phyloP scores from a whole-genome alignment of 2,113 vertebrate species.

The Dasypus novemcinctus region DNA sequence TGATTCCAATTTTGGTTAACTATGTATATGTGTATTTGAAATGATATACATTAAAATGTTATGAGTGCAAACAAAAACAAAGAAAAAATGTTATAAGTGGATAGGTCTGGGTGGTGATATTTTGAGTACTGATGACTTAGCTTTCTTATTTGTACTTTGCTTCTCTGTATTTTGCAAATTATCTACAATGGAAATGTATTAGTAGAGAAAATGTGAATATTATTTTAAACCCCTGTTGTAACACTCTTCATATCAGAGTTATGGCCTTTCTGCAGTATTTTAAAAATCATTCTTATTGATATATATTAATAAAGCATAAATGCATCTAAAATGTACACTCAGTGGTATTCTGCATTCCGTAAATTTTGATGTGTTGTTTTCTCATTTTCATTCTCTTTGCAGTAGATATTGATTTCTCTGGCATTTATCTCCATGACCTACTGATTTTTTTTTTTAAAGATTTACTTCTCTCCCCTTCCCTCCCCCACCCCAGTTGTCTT shows the following conservation, averaged over 20 bases:
- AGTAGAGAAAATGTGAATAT: constrained; percentile 27
- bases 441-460: no score
- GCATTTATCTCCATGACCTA: no score
- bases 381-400: no score
- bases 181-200: background rate
- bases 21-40: background rate
- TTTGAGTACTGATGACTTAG: background rate
- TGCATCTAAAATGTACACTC: no score
- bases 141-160: background rate
- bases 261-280: background rate
- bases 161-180: constrained; percentile 14
- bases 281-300: no score
- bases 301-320: no score
- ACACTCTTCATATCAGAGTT: background rate
- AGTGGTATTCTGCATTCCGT: no score
- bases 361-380: no score
- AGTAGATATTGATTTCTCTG: no score
- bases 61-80: background rate
- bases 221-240: background rate
- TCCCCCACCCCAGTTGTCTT: no score
- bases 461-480: no score
- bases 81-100: background rate
- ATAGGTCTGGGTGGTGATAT: background rate
- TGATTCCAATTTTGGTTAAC: background rate
- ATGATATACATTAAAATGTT: background rate